Conservation (phyloP, 2,113 vertebrate species). For the Ondatra zibethicus region DNA sequence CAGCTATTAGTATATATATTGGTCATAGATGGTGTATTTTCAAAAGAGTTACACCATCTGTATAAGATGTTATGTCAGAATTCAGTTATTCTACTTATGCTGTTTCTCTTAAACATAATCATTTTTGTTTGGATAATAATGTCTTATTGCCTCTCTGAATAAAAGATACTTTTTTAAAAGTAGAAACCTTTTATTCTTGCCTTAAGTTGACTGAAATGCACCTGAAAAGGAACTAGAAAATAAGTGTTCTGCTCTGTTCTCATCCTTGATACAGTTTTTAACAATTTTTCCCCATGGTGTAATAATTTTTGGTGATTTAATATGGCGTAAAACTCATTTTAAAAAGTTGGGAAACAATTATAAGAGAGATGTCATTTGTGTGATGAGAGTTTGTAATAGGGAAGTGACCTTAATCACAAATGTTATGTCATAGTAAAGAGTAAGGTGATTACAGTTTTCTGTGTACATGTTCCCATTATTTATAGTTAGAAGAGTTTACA, state of each 20-base stretch:
- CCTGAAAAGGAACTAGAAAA: conserved; percentile 36
- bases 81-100: neutral
- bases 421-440: no score
- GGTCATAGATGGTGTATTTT: neutral
- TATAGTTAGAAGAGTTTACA: conserved; percentile 37
- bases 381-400: conserved; percentile 24
- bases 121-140: conserved; percentile 45
- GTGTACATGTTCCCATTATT: conserved; percentile 23
- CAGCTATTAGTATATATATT: neutral
- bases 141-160: conserved; percentile 32
- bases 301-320: conserved; percentile 44
- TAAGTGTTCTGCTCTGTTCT: conserved; percentile 30
- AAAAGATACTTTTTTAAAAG: conserved; percentile 8
- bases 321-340: conserved; percentile 47
- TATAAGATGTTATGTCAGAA: conserved; percentile 21
- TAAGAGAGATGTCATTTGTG: conserved; percentile 50
- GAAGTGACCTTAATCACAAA: conserved; percentile 9
- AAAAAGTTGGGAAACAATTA: conserved; percentile 50
- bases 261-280: conserved; percentile 36
- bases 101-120: conserved; percentile 8
- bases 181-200: conserved; percentile 43
- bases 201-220: conserved; percentile 41
- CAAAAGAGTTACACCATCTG: neutral
- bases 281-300: conserved; percentile 19
- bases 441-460: conserved; percentile 42